Evolutionary conservation across 2,888 invertebrate genomes (phyloP).

Genomic region (Drosophila prolongata): DNA sequence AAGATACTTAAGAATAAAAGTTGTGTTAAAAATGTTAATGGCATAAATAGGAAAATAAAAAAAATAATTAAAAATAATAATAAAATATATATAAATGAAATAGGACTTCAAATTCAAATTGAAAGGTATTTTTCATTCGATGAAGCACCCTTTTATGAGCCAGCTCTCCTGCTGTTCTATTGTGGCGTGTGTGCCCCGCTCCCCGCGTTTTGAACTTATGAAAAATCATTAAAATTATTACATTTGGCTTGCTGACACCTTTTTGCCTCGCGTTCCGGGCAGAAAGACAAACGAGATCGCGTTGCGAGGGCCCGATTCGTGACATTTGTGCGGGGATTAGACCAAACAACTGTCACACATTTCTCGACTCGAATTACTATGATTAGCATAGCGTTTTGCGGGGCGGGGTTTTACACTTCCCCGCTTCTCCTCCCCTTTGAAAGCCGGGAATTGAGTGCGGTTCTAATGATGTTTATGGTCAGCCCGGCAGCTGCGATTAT

Average conservation of each 20-base stretch:
- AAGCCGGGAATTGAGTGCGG: conserved; percentile 2
- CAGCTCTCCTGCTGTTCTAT: conserved; percentile 16
- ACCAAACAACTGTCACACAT: conserved; percentile 78
- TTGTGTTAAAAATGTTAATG: no score
- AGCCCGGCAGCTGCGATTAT: conserved; percentile 50
- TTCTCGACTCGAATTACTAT: conserved; percentile 71
- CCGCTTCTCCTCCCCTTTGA: neutral
- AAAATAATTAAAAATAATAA: no score
- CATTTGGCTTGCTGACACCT: conserved; percentile 78
- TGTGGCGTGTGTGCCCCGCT: conserved; percentile 29
- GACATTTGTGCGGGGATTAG: conserved; percentile 78
- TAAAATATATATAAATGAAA: no score
- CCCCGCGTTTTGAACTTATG: conserved; percentile 67
- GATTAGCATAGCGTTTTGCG: conserved; percentile 64
- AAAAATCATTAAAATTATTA: conserved; percentile 80
- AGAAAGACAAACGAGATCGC: conserved; percentile 41
- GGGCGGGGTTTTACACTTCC: conserved; percentile 16
- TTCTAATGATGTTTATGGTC: conserved; percentile 41
- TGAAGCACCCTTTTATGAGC: neutral
- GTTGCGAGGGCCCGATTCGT: conserved; percentile 52
- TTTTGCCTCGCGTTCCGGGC: conserved; percentile 27
- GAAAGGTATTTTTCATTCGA: conserved; percentile 15
- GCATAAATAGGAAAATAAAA: no score
- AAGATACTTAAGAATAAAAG: no score
- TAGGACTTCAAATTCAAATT: no score